These are phyloP conservation scores for Beris chalybata DNA, from an alignment of 2,888 invertebrate species.

Conservation along the genomic window DNA sequence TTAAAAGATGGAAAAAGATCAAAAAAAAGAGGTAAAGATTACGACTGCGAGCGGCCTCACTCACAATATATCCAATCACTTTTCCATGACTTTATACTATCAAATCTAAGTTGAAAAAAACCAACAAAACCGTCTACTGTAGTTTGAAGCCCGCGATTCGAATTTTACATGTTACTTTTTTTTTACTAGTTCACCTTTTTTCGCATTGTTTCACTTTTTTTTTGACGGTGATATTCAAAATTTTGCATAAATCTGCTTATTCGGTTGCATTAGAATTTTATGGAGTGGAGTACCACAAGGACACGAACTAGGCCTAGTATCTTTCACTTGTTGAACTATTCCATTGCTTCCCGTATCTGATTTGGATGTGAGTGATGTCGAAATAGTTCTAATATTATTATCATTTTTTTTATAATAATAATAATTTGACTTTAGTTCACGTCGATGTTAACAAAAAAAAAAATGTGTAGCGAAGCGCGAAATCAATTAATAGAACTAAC, in stretches of 20 bases:
- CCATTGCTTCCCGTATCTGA: no score
- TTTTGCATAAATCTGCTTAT: constrained; percentile 20
- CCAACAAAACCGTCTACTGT: neutral
- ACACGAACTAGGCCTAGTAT: constrained; percentile 17
- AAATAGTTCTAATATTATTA: no score
- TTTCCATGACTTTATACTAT: constrained; percentile 19
- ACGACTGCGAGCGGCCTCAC: constrained; percentile 17
- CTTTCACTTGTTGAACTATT: neutral
- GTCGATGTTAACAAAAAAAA: no score
- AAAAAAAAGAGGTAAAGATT: constrained; percentile 7
- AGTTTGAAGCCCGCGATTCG: neutral
- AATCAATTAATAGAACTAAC: no score
- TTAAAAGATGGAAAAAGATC: constrained; percentile 9
- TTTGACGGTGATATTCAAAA: no score
- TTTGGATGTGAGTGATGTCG: no score
- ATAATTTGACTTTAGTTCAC: no score
- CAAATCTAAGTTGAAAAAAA: neutral
- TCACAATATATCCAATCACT: constrained; percentile 26
- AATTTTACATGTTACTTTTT: constrained; percentile 7
- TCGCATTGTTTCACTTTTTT: constrained; percentile 20
- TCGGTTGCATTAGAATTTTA: constrained; percentile 15
- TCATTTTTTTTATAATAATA: no score
- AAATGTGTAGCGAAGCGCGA: no score
- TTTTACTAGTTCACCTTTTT: neutral
- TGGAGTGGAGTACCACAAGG: constrained; percentile 26